A percentile compares a stretch with the other conserved stretches of the same genome.
Conservation (phyloP, 2,113 vertebrate genomes). For the Toxotes jaculatrix region DNA sequence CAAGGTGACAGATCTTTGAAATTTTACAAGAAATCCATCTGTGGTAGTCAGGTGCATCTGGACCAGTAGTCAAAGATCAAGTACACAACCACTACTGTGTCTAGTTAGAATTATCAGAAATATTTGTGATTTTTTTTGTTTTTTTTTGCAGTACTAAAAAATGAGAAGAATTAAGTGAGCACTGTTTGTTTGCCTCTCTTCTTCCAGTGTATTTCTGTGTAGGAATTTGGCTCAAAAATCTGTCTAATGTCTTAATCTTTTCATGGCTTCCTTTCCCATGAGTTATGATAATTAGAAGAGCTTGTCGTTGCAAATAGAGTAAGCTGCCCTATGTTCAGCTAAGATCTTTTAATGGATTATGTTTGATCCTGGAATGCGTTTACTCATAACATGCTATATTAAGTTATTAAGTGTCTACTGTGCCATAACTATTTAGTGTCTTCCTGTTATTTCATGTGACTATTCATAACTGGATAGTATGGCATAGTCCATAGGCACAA, state of each 20-base stretch:
- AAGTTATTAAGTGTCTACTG: background rate
- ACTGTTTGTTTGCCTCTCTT: constrained; percentile 31
- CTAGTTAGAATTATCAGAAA: background rate
- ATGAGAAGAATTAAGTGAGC: background rate
- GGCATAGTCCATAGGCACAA: background rate
- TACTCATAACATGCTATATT: background rate
- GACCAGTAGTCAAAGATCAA: background rate
- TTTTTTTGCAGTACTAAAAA: background rate
- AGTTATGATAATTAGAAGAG: constrained; percentile 59
- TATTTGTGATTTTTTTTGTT: background rate
- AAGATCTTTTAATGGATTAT: constrained; percentile 20
- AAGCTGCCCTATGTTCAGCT: constrained; percentile 34
- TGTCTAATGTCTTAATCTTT: constrained; percentile 30
- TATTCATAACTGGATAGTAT: too few relatives aligned
- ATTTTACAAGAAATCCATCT: constrained; percentile 7
- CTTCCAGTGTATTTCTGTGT: constrained; percentile 35
- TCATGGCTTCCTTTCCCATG: constrained; percentile 62
- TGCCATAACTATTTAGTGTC: too few relatives aligned
- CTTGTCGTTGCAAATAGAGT: constrained; percentile 51
- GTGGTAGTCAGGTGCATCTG: constrained; percentile 15
- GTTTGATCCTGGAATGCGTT: constrained; percentile 41
- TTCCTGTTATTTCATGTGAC: too few relatives aligned
- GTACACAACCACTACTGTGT: background rate
- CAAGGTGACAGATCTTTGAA: constrained; percentile 31
- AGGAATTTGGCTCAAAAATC: constrained; percentile 42